Conservation (phyloP, 2,113 vertebrate species). For the Notarius lentiginosus region DNA sequence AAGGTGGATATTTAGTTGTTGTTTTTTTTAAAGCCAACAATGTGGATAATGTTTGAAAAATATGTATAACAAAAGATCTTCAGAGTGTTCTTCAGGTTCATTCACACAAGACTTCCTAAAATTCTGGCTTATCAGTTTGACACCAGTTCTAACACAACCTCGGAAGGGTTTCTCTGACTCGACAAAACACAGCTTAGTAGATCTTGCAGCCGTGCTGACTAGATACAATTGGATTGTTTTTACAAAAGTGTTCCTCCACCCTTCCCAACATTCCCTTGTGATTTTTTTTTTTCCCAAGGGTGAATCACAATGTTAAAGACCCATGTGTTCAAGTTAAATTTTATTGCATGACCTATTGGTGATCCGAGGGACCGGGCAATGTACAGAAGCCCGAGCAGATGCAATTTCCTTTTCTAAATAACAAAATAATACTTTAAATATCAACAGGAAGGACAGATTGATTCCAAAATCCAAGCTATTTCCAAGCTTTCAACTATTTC, state of each 20-base stretch:
- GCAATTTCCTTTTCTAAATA: background rate
- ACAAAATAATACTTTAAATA: background rate
- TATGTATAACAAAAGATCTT: background rate
- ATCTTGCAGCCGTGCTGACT: background rate
- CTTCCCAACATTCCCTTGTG: background rate
- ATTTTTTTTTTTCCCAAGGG: too few species aligned
- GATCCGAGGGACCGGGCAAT: background rate
- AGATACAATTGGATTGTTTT: background rate
- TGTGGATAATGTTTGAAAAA: background rate
- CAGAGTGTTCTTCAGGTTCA: background rate
- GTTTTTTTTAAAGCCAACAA: background rate
- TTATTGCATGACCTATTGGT: background rate
- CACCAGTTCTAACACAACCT: background rate
- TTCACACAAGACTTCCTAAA: background rate
- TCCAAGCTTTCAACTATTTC: background rate
- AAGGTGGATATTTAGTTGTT: background rate
- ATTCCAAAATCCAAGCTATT: background rate
- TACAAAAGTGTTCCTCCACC: background rate
- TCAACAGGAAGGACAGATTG: background rate
- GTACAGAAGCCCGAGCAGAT: background rate
- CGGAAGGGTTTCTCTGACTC: conserved; percentile 2
- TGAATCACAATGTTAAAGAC: background rate
- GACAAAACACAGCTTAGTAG: background rate
- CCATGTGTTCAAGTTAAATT: background rate
- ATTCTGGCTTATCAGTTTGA: conserved; percentile 21